Conservation (phyloP, 1,140 invertebrate genomes). For the Sarcophaga bullata region DNA sequence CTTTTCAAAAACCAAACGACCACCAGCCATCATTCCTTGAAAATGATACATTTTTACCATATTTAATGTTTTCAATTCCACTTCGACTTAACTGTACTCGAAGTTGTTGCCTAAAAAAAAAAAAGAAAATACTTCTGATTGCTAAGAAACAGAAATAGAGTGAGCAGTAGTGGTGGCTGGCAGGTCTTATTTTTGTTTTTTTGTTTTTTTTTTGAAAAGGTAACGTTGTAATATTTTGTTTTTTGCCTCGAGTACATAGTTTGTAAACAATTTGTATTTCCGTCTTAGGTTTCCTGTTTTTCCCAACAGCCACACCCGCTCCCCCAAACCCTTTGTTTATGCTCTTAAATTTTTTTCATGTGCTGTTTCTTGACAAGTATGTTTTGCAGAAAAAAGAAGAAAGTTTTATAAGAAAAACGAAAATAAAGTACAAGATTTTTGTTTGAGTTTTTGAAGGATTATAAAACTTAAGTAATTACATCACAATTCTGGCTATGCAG, state of each 20-base stretch:
- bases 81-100: no score
- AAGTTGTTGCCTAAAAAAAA: no score
- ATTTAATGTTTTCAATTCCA: no score
- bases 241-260: not conserved
- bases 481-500: not conserved
- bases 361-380: not conserved
- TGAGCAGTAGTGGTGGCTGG: no score
- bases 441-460: not conserved
- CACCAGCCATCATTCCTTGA: no score
- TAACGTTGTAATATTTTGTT: not conserved
- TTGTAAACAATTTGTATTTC: constrained; percentile 18
- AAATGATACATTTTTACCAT: no score
- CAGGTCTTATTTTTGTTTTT: no score
- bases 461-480: constrained; percentile 25
- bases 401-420: not conserved
- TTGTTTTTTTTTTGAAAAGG: not conserved
- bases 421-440: not conserved
- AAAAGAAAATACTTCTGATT: no score
- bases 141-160: no score
- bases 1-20: no score
- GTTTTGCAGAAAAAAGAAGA: not conserved
- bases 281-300: not conserved
- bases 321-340: not conserved
- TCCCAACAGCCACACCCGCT: no score
- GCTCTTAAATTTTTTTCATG: not conserved